Evolutionary conservation across 1,140 invertebrate genomes (phyloP).

Genomic region (Dendroctonus valens): DNA sequence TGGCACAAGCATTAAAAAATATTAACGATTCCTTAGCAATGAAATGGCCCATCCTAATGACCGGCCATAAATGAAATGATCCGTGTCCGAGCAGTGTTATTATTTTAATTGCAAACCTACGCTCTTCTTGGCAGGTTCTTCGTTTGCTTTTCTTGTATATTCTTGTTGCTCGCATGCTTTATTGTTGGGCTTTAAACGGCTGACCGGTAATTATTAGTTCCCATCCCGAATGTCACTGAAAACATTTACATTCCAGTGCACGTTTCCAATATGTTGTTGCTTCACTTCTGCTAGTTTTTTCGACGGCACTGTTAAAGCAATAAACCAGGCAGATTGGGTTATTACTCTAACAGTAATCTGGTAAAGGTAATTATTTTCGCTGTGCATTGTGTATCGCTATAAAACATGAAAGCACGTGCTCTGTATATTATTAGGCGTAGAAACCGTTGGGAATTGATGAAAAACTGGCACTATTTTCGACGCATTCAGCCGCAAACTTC

Average conservation of each 20-base stretch:
- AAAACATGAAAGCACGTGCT: conserved; percentile 7
- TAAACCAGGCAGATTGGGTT: conserved; percentile 9
- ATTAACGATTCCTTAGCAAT: conserved; percentile 13
- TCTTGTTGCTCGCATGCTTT: background rate
- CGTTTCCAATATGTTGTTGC: too few species aligned
- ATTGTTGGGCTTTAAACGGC: too few species aligned
- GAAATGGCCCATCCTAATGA: conserved; percentile 13
- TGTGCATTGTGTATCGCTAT: conserved; percentile 7
- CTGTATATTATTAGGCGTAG: conserved; percentile 8
- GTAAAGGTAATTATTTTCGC: conserved; percentile 14
- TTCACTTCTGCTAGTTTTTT: background rate
- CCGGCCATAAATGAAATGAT: conserved; percentile 14
- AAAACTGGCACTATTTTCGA: conserved; percentile 3
- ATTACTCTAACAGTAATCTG: conserved; percentile 10
- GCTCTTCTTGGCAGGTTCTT: conserved; percentile 14
- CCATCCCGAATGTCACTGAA: too few species aligned
- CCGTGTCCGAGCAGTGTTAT: conserved; percentile 22
- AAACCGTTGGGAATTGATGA: conserved; percentile 8
- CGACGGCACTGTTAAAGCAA: background rate
- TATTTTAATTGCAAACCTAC: conserved; percentile 35
- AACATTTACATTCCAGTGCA: too few species aligned
- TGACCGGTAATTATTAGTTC: too few species aligned
- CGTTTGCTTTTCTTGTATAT: conserved; percentile 7
- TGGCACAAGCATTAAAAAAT: background rate
- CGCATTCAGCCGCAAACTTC: too few species aligned